A percentile compares a stretch with the other conserved stretches of the same genome.
Evolutionary conservation across 1,140 invertebrate genomes (phyloP).

Genomic region (Drusus annulatus): DNA sequence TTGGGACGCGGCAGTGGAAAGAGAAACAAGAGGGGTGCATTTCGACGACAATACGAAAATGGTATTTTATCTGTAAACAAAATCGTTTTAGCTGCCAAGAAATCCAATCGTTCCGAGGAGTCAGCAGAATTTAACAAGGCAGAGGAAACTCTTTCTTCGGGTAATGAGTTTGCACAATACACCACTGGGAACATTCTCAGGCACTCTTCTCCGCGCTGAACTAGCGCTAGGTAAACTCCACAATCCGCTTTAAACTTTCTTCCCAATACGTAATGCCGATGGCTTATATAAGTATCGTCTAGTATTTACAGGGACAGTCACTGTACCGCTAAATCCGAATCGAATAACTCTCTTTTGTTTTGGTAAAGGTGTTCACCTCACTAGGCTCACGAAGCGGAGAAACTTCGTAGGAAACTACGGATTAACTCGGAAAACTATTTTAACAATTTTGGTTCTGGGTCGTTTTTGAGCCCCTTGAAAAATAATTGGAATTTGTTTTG

Average conservation of each 20-base stretch:
- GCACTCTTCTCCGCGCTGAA: not conserved
- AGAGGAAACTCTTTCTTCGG: conserved; percentile 23
- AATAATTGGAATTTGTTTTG: no score
- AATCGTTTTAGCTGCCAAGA: conserved; percentile 37
- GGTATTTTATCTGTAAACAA: conserved; percentile 40
- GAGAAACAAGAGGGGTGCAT: conserved; percentile 16
- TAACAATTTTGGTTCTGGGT: no score
- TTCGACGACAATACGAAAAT: conserved; percentile 4
- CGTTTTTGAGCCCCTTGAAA: no score
- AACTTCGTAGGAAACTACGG: no score
- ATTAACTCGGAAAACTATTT: no score
- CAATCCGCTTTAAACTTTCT: conserved; percentile 25
- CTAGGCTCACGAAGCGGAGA: no score
- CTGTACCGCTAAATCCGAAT: no score
- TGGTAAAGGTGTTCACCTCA: no score
- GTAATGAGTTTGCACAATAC: conserved; percentile 44
- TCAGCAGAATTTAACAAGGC: conserved; percentile 43
- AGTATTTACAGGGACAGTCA: not conserved
- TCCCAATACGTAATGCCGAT: not conserved
- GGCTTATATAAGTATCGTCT: not conserved
- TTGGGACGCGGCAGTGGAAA: not conserved
- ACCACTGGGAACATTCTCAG: conserved; percentile 10
- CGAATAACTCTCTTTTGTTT: no score
- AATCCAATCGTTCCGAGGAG: conserved; percentile 34
- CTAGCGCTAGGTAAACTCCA: conserved; percentile 11